Evolutionary conservation across 2,797 vertebrate species (phyloP), one percentile per base, ranked within the genome.

Genomic region (Gymnopithys bicolor): DNA sequence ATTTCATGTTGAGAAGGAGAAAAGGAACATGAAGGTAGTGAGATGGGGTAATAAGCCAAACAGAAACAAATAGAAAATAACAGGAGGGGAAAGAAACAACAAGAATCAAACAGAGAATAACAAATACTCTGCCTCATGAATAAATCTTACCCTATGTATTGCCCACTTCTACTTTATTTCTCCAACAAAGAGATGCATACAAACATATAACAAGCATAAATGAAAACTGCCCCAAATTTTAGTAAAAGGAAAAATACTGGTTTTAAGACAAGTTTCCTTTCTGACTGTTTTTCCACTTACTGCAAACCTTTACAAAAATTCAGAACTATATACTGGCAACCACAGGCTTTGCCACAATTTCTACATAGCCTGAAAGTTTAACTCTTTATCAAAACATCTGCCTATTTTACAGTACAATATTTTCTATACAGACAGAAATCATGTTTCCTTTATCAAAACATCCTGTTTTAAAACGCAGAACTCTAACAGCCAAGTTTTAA

Each of bases 11-110:
- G 10, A 71, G 19, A 60, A 37, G 28, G 5, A 75, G 10, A 73
- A 58, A 23, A 82, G 13, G 17, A 76, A 83, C 49, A n/a, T 9
- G 8, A 83, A 80, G 2, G 5, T 9, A 39, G 5, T 22, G 11
- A 43, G 41, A 58, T 0, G 0, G 11, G 13, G 10, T 8, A 27
- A 7, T 15, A 37, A 71, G 11, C 0, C 46, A 71, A 33, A 2
- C 23, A 55, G 19, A 70, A 87, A 74, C 10, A 67, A 84, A 84
- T 5, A 52, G 41, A 27, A 13, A 81, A 53, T 7, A 62, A 43
- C 2, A 3, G 9, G 13, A 8, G 24, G 11, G 9, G 21, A 10
- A 5, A 19, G 2, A 41, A 25, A 0, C 35, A 41, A 16, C 5
- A 66, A 33, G 5, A 66, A 81, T 53, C 6, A 58, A 66, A 58